These are phyloP conservation scores for Orchesella cincta DNA, from an alignment of 1,140 invertebrate species.

Conservation along the genomic window DNA sequence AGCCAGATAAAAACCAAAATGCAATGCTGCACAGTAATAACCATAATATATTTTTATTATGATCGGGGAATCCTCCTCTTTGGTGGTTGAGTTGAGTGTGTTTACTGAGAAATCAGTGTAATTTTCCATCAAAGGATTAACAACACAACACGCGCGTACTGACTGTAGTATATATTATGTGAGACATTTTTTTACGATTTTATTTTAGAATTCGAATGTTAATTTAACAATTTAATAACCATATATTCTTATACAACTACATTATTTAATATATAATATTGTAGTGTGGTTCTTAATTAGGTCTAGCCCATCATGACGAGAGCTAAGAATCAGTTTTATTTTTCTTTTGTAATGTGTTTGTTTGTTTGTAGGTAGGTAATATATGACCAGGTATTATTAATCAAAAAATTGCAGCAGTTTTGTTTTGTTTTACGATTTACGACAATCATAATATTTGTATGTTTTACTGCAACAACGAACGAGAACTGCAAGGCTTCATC, in stretches of 20 bases:
- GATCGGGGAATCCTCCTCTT: no score
- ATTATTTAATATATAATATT: not conserved
- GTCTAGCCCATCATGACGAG: not conserved
- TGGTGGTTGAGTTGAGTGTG: no score
- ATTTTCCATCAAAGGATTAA: no score
- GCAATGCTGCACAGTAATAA: no score
- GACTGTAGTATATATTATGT: not conserved
- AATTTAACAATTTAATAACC: conserved; percentile 21
- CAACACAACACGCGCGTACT: no score
- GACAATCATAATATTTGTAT: not conserved
- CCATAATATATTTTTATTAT: no score
- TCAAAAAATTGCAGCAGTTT: not conserved
- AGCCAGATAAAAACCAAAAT: no score
- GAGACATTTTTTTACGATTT: not conserved
- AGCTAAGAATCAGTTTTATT: not conserved
- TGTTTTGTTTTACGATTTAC: not conserved
- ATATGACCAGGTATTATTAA: conserved; percentile 27
- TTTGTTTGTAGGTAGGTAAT: conserved; percentile 20
- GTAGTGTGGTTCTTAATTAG: not conserved
- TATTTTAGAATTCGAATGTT: conserved; percentile 16
- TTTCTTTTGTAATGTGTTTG: not conserved
- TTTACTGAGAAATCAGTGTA: no score
- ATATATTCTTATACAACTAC: conserved; percentile 6
- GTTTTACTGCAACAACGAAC: conserved; percentile 14
- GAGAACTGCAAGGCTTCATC: conserved; percentile 26